These are phyloP conservation scores for Drosophila murphyi DNA, from an alignment of 1,140 invertebrate genomes.

Conservation along the genomic window DNA sequence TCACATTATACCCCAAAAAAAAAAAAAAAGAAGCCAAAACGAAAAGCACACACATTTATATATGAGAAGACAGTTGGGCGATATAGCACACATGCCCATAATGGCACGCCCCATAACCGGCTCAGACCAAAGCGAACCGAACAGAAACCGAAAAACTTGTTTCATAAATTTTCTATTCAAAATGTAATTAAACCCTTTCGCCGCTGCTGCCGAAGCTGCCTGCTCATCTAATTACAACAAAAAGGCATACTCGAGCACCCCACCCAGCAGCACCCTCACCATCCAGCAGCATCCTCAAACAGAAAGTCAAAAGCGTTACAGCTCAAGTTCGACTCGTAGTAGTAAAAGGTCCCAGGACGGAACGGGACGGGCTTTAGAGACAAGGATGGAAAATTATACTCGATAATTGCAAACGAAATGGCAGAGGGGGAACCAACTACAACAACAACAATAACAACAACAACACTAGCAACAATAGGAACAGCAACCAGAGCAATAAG, in stretches of 20 bases:
- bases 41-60: not conserved
- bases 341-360: conserved; percentile 13
- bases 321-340: conserved; percentile 23
- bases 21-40: not conserved
- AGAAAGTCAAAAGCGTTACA: conserved; percentile 26
- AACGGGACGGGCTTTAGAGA: not conserved
- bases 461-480: conserved; percentile 4
- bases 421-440: conserved; percentile 27
- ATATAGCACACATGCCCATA: conserved; percentile 66
- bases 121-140: conserved; percentile 38
- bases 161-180: conserved; percentile 82
- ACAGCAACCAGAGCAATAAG: too few species aligned
- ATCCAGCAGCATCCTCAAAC: not conserved
- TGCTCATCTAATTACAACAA: conserved; percentile 80
- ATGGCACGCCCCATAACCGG: conserved; percentile 38
- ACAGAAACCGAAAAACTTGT: conserved; percentile 73
- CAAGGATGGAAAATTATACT: conserved; percentile 59
- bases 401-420: conserved; percentile 80
- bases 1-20: conserved; percentile 37
- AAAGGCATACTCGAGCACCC: conserved; percentile 51
- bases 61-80: conserved; percentile 30
- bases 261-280: not conserved
- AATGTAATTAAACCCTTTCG: conserved; percentile 81
- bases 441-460: conserved; percentile 13
- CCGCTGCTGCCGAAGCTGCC: conserved; percentile 39